Evolutionary conservation across 2,113 vertebrate species (phyloP).

Genomic region (Megaleporinus macrocephalus): DNA sequence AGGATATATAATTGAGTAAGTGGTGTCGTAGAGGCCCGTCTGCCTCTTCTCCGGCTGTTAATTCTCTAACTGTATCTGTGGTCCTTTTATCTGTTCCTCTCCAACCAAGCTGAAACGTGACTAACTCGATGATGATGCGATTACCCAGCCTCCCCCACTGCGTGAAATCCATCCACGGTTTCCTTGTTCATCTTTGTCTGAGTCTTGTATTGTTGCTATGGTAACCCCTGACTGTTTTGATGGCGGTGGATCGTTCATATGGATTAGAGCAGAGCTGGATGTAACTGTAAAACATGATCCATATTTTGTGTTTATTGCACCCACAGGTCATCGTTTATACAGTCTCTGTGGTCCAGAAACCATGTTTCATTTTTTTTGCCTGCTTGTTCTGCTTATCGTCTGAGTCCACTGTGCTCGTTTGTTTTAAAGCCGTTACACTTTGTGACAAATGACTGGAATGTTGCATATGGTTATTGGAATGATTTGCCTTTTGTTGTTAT

Average conservation of each 20-base stretch:
- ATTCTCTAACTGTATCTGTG: background rate
- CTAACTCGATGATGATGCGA: background rate
- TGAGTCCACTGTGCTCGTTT: background rate
- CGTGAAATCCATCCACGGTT: background rate
- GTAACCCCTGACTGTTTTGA: background rate
- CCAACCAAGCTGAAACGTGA: background rate
- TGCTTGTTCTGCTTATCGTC: background rate
- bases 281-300: background rate
- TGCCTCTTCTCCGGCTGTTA: background rate
- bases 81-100: background rate
- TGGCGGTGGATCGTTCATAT: background rate
- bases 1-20: background rate
- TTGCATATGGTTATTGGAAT: conserved; percentile 21
- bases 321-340: background rate
- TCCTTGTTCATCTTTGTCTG: background rate
- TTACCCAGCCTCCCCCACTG: background rate
- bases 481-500: conserved; percentile 10
- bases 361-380: background rate
- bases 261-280: background rate
- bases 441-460: background rate
- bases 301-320: too few relatives aligned
- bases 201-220: background rate
- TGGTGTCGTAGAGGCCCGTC: background rate
- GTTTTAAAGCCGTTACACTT: background rate
- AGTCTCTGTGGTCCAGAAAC: background rate